Evolutionary conservation across 2,888 invertebrate genomes (phyloP), one percentile per base, ranked within the genome.

Genomic region (Apotomis betuletana): DNA sequence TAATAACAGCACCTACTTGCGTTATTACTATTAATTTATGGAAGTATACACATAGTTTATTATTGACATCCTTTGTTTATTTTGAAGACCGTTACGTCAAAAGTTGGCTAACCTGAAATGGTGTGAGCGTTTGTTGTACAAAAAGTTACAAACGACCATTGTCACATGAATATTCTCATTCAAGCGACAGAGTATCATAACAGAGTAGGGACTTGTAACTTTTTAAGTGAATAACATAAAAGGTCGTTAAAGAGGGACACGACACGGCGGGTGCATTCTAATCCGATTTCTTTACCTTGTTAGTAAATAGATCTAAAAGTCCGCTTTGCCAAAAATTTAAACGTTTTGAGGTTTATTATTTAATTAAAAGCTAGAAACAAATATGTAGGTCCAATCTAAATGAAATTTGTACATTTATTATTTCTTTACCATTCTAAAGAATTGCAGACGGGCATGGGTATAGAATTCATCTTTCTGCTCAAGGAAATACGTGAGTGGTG

Each of bases 301-400:
- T 61, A 46, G 68, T 69, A 59, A 69, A 69, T 46, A 55, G 68
- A 38, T 61, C 61, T 46, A 54, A 69, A 54, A 67, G 49, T 59
- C 36, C 59, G 44, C 65, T 8, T 58, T 2, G 41, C n/a, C n/a
- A n/a, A n/a, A n/a, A n/a, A n/a, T n/a, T n/a, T n/a, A 15, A 60
- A 15, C 59, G 15, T 41, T 52, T 44, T 27, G 52, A 67, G 59
- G 67, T 49, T 58, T 49, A 41, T 41, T 27, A 5, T 67, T 41
- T 12, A 67, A 67, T 67, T 52, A 67, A 52, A 54, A 46, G 8
- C 64, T 5, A 10, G 63, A 54, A 27, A 13, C 9, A 9, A 46
- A 46, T 13, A n/a, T 38, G 27, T 10, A 41, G 9, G 41, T 6
- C 41, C 41, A 41, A 41, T 6, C 41, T 6, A 4, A 41, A 41